Evolutionary conservation across 2,113 vertebrate genomes (phyloP).

Genomic region (Pluvialis apricaria): DNA sequence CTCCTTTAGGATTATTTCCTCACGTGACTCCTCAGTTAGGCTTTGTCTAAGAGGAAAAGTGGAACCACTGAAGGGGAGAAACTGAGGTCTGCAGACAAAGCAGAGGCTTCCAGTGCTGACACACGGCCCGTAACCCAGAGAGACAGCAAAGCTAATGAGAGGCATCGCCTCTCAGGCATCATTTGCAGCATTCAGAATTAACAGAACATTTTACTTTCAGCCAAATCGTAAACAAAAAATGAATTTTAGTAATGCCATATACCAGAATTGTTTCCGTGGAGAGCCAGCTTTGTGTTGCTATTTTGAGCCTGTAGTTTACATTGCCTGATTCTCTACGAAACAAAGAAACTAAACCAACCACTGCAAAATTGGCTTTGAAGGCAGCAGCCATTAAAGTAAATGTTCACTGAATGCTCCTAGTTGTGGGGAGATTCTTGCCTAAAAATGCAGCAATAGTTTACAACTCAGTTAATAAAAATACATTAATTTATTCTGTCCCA

Average conservation of each 20-base stretch:
- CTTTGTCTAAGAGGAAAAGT: constrained; percentile 65
- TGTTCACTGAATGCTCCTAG: background rate
- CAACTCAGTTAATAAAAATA: background rate
- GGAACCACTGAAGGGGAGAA: constrained; percentile 56
- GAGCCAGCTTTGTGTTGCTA: constrained; percentile 16
- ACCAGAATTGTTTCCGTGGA: background rate
- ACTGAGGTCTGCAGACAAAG: constrained; percentile 55
- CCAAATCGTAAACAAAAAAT: constrained; percentile 12
- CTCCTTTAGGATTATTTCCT: constrained; percentile 62
- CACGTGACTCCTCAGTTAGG: constrained; percentile 47
- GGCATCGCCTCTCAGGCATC: background rate
- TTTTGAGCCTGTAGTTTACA: constrained; percentile 40
- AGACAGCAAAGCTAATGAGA: constrained; percentile 54
- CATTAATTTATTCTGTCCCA: background rate
- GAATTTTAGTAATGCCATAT: constrained; percentile 4
- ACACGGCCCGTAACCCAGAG: constrained; percentile 37
- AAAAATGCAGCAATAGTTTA: background rate
- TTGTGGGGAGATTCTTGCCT: too few relatives aligned
- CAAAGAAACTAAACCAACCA: background rate
- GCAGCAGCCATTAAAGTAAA: background rate
- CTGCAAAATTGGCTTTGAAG: background rate
- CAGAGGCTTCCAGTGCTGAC: constrained; percentile 37
- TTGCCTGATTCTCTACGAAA: background rate
- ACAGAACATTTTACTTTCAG: background rate
- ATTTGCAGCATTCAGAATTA: constrained; percentile 10